Conservation (phyloP, 2,888 invertebrate species). For the Stenchaetothrips biformis region DNA sequence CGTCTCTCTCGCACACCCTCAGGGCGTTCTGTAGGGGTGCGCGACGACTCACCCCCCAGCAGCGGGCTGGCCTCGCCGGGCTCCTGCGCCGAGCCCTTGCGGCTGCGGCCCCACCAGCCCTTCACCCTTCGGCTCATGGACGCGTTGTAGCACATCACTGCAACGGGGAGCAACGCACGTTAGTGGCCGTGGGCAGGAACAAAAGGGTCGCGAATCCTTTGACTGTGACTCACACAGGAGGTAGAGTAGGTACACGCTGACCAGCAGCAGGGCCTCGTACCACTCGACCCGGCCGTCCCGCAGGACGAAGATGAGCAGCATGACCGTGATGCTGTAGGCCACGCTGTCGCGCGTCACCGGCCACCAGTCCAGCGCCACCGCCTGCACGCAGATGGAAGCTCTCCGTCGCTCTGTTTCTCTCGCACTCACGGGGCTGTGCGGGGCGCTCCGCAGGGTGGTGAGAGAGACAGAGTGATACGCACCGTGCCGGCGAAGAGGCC, state of each 20-base stretch:
- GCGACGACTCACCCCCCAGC: neutral
- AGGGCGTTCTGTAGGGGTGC: no score
- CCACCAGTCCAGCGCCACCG: conserved; percentile 69
- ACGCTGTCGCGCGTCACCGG: conserved; percentile 68
- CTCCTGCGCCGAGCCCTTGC: neutral
- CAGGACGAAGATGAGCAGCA: conserved; percentile 62
- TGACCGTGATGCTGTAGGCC: conserved; percentile 66
- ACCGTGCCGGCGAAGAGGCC: conserved; percentile 55
- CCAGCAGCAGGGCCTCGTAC: conserved; percentile 68
- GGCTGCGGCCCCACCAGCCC: conserved; percentile 47
- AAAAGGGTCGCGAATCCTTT: conserved; percentile 18
- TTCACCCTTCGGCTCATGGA: conserved; percentile 53
- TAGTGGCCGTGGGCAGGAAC: neutral
- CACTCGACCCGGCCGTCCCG: conserved; percentile 67
- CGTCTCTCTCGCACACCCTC: no score
- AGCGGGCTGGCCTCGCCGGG: neutral
- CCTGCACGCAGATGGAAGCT: conserved; percentile 46
- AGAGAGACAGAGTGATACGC: neutral
- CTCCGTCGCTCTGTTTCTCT: neutral
- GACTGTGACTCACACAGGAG: conserved; percentile 57
- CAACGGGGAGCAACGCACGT: conserved; percentile 38
- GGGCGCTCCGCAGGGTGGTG: no score
- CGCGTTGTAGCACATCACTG: conserved; percentile 66
- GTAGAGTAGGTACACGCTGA: conserved; percentile 65
- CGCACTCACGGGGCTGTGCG: neutral